phyloP scores from a whole-genome alignment of 2,888 invertebrate genomes.

The Acholoe squamosa region DNA sequence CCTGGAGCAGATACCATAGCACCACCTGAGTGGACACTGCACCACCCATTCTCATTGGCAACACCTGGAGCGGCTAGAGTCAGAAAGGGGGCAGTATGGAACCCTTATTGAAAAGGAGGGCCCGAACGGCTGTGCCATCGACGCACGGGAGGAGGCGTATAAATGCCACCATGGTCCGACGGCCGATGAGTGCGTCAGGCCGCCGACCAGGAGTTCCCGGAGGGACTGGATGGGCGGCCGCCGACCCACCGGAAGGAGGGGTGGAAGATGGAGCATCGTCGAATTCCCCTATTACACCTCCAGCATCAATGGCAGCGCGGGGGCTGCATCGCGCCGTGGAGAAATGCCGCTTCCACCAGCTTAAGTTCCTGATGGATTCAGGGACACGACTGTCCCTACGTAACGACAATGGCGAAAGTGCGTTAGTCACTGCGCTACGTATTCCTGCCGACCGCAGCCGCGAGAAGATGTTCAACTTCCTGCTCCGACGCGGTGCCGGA shows the following conservation, averaged over 20 bases:
- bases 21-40: too few relatives aligned
- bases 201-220: not conserved
- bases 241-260: not conserved
- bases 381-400: not conserved
- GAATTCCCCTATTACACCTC: not conserved
- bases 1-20: not conserved
- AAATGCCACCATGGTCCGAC: not conserved
- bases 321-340: conserved; percentile 46
- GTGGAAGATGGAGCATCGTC: not conserved
- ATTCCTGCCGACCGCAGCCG: conserved; percentile 9
- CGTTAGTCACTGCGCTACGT: conserved; percentile 34
- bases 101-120: conserved; percentile 2
- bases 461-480: conserved; percentile 56
- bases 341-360: conserved; percentile 43
- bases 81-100: not conserved
- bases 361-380: conserved; percentile 46
- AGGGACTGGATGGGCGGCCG: not conserved
- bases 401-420: conserved; percentile 28
- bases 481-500: conserved; percentile 34
- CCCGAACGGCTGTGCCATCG: not conserved
- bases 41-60: too few relatives aligned
- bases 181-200: not conserved
- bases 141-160: not conserved
- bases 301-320: not conserved
- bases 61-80: too few relatives aligned